A percentile compares a stretch with the other conserved stretches of the same genome.
Evolutionary conservation across 2,113 vertebrate species (phyloP).

Genomic region (Thinocorus orbignyianus): DNA sequence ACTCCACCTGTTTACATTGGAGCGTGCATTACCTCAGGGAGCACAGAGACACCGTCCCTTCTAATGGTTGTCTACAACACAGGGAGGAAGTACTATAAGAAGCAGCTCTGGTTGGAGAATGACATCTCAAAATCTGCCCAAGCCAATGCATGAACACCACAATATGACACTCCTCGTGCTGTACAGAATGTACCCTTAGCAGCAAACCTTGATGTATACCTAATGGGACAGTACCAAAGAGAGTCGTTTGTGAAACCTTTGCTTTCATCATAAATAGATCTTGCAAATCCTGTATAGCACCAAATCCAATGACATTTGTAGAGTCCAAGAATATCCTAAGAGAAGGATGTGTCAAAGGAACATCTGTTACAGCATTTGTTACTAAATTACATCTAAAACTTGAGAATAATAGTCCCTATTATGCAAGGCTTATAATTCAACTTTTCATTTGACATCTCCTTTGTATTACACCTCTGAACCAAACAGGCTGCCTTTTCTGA

Average conservation of each 20-base stretch:
- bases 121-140: background rate
- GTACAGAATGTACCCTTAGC: background rate
- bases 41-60: background rate
- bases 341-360: background rate
- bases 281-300: background rate
- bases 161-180: background rate
- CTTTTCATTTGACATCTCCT: constrained; percentile 41
- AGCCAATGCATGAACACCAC: background rate
- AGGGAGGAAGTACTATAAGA: background rate
- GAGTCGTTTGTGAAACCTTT: background rate
- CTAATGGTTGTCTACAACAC: background rate
- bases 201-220: background rate
- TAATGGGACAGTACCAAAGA: background rate
- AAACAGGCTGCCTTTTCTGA: constrained; percentile 27
- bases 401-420: constrained; percentile 14
- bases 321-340: background rate
- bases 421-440: constrained; percentile 22
- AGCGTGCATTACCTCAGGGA: background rate
- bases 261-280: background rate
- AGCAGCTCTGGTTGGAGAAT: background rate
- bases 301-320: background rate
- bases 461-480: background rate
- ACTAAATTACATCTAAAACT: constrained; percentile 17
- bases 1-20: background rate
- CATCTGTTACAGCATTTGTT: background rate